Evolutionary conservation across 2,113 vertebrate genomes (phyloP), one percentile per base, ranked within the genome.

Genomic region (Peromyscus maniculatus): DNA sequence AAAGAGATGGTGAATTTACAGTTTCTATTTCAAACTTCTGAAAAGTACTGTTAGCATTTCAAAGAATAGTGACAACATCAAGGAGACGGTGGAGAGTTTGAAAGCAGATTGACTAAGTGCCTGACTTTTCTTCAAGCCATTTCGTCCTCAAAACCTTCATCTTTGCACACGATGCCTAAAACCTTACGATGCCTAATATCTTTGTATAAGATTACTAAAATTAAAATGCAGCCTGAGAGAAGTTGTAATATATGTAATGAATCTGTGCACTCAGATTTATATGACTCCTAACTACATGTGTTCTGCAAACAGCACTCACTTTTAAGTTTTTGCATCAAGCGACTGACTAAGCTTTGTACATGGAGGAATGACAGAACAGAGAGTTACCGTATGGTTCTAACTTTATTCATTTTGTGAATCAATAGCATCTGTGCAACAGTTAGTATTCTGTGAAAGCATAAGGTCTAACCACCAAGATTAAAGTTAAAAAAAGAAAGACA

Each of bases 351-450:
- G 10, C 11, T 93, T n/a, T 75, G 17, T 67, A 43, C 74, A 92
- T 62, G 3, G 19, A 64, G 26, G 39, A 79, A 79, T 59, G 55
- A 22, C 13, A 39, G 1, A 55, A 39, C 74, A 91, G 46, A 82
- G 59, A 91, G 28, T 83, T 59, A 1, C 59, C 59, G 64, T 74
- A 55, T 16, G 2, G 8, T 64, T 96, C 49, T 80, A 5, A 80
- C 57, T 96, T 93, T 93, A 91, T 78, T 94, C 13, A 95, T 79
- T 93, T 93, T 71, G 57, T 84, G 39, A 92, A 31, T 26, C 36
- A 83, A 72, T 74, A 59, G 46, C 69, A n/a, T 80, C 87, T 72
- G 86, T 89, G 52, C 39, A 95, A 66, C 12, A 77, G 3, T 87
- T 80, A 74, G 16, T 78, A 19, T 7, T 91, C 26, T 59, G 13